phyloP scores from a whole-genome alignment of 2,888 invertebrate species.

The Aethes cnicana region DNA sequence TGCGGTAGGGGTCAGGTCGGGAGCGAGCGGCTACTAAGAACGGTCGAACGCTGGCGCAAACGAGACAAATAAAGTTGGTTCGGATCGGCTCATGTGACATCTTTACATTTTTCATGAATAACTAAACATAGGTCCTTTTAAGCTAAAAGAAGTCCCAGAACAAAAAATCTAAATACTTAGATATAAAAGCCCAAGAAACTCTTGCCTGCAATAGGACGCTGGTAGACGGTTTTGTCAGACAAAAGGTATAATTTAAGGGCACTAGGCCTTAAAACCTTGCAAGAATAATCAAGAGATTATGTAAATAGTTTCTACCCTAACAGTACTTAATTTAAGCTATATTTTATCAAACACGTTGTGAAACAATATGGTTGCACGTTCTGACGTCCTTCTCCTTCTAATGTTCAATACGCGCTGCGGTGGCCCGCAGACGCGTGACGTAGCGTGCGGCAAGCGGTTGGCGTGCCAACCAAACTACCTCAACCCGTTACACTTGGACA shows the following conservation, averaged over 20 bases:
- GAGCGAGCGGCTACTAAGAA: conserved; percentile 15
- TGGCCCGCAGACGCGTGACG: conserved; percentile 10
- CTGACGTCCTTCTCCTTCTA: neutral
- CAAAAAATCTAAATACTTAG: too few species aligned
- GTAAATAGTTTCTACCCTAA: too few species aligned
- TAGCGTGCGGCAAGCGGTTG: conserved; percentile 18
- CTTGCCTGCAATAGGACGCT: too few species aligned
- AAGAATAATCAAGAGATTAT: too few species aligned
- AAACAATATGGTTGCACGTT: too few species aligned
- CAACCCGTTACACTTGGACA: neutral
- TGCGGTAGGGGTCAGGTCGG: conserved; percentile 29
- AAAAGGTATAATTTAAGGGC: too few species aligned
- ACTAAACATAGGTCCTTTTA: conserved; percentile 11
- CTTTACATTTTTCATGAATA: conserved; percentile 24
- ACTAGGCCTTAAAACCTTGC: too few species aligned
- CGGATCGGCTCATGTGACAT: conserved; percentile 10
- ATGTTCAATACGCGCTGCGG: conserved; percentile 11
- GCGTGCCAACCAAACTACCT: neutral
- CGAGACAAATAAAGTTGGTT: conserved; percentile 16
- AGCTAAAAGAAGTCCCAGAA: too few species aligned
- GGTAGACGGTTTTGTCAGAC: too few species aligned
- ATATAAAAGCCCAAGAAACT: too few species aligned
- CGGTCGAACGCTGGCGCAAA: conserved; percentile 17
- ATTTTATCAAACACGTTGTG: too few species aligned
- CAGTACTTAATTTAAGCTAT: too few species aligned